Conservation (phyloP, 2,888 invertebrate species). For the Coleophora deauratella region DNA sequence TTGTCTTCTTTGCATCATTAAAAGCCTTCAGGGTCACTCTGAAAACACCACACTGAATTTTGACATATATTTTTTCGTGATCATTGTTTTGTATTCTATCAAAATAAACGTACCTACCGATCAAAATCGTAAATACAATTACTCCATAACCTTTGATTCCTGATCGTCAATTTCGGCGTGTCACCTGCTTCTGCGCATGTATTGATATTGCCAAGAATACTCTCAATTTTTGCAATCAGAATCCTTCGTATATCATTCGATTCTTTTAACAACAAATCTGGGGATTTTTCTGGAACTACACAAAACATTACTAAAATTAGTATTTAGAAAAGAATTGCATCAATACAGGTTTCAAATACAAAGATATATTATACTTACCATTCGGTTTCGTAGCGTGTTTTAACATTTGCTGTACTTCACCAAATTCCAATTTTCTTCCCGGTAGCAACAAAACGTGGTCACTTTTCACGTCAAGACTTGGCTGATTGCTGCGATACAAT, state of each 20-base stretch:
- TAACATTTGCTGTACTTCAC: conserved; percentile 47
- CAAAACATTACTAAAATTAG: neutral
- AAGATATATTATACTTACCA: too few relatives aligned
- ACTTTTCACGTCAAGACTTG: conserved; percentile 10
- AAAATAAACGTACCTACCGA: conserved; percentile 37
- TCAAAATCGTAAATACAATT: conserved; percentile 70
- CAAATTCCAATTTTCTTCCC: conserved; percentile 49
- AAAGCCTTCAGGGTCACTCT: conserved; percentile 60
- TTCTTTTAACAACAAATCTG: conserved; percentile 28
- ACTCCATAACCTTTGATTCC: conserved; percentile 64
- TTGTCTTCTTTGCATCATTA: conserved; percentile 53
- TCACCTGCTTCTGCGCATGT: conserved; percentile 45
- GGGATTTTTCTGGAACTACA: conserved; percentile 22
- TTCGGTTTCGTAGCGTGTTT: conserved; percentile 22
- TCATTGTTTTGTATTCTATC: neutral
- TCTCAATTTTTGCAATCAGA: conserved; percentile 55
- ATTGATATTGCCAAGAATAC: conserved; percentile 52
- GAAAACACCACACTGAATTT: conserved; percentile 14
- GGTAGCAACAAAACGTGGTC: conserved; percentile 32
- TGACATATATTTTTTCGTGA: neutral
- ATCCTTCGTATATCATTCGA: conserved; percentile 30
- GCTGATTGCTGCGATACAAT: conserved; percentile 30
- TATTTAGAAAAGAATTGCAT: neutral
- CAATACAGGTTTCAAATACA: neutral
- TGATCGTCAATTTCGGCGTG: conserved; percentile 48